Evolutionary conservation across 1,140 invertebrate species (phyloP), one percentile per base, ranked within the genome.

Genomic region (Muscidifurax raptorellus): DNA sequence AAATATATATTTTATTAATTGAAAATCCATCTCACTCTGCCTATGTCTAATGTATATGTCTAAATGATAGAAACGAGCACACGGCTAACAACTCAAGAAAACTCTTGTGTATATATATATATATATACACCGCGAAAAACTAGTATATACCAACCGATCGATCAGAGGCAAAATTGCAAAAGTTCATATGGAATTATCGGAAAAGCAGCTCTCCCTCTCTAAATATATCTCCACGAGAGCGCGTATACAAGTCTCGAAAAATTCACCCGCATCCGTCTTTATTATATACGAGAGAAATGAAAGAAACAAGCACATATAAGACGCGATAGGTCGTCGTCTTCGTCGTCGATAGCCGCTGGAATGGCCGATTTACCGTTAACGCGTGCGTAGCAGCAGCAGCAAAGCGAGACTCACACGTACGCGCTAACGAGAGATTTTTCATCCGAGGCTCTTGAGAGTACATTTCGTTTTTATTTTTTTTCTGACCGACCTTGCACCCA

Each of bases 361-460:
- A 47, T 83, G 75, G 64, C 44, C 75, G 82, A 78, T 83, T 78
- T 83, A 83, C 82, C 82, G 82, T 83, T 83, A 83, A 83, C 22
- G 74, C 72, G 30, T 36, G 15, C 40, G 22, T 81, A 81, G 27
- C 30, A 18, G 32, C 66, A 71, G 4, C 27, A 12, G 15, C 22
- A 12, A 28, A 69, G 12, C 66, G 30, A 72, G 71, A 40, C 32
- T 67, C 64, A n/a, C 64, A 67, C 64, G 32, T 40, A 47, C 30
- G 59, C 30, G 44, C 78, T 78, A 66, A 78, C 47, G 52, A 64
- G 52, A 78, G 36, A 40, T 66, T 28, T 67, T 40, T 79, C 36
- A 10, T n/a, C 4, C 18, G 5, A 10, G 67, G 12, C 25, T 28
- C 67, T 27, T n/a, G n/a, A n/a, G n/a, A n/a, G n/a, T n/a, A n/a